phyloP scores from a whole-genome alignment of 2,888 invertebrate genomes.

The Cheilosia scutellata region DNA sequence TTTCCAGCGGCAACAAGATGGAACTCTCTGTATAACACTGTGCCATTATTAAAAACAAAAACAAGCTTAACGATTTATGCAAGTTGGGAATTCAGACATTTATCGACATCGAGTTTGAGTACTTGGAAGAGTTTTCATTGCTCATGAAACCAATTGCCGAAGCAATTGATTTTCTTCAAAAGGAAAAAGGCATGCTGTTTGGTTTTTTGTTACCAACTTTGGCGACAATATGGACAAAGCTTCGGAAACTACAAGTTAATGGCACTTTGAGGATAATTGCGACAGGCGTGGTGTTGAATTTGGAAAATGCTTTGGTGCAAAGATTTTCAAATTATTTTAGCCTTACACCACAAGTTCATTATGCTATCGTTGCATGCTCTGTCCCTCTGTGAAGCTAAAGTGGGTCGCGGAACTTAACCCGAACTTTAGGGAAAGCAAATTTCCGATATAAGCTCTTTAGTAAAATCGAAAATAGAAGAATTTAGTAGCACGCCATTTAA shows the following conservation, averaged over 20 bases:
- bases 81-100: too few relatives aligned
- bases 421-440: background rate
- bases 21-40: too few relatives aligned
- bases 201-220: too few relatives aligned
- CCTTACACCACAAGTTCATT: background rate
- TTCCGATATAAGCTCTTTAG: background rate
- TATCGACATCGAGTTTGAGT: too few relatives aligned
- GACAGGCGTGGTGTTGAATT: background rate
- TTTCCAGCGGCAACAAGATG: too few relatives aligned
- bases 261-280: background rate
- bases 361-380: slow-evolving; percentile 7
- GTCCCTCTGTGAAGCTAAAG: background rate
- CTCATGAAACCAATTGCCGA: too few relatives aligned
- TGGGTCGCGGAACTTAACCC: too few relatives aligned
- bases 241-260: background rate
- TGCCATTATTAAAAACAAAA: too few relatives aligned
- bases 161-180: too few relatives aligned
- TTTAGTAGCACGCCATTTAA: background rate
- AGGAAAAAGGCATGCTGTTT: too few relatives aligned
- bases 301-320: slow-evolving; percentile 3
- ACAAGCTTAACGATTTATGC: too few relatives aligned
- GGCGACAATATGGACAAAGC: background rate
- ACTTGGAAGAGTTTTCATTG: too few relatives aligned
- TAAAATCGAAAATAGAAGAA: background rate
- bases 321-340: background rate